These are phyloP conservation scores for Tupiocoris notatus DNA, from an alignment of 2,888 invertebrate species.

Conservation along the genomic window DNA sequence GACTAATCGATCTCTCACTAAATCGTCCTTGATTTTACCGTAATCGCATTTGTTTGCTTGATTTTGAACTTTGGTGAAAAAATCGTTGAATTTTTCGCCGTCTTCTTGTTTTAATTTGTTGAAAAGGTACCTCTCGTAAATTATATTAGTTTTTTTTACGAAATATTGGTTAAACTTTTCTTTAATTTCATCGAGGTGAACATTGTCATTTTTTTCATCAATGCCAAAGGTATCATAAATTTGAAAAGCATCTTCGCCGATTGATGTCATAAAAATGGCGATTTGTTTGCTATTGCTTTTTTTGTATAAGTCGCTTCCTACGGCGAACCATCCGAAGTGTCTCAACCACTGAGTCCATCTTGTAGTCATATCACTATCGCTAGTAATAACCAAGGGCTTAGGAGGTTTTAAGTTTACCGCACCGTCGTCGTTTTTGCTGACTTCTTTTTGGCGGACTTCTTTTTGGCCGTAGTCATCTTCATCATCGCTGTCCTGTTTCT, in stretches of 20 bases:
- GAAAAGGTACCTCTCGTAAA: neutral
- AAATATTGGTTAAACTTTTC: neutral
- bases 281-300: neutral
- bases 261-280: neutral
- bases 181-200: neutral
- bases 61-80: neutral
- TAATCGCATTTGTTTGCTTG: slow-evolving; percentile 8
- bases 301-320: neutral
- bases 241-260: neutral
- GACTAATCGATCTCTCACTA: neutral
- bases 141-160: slow-evolving; percentile 1
- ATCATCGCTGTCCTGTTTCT: too few species aligned
- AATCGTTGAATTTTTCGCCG: too few species aligned
- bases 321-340: slow-evolving; percentile 1
- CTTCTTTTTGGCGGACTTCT: too few species aligned
- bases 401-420: neutral
- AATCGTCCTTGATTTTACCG: neutral
- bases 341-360: neutral
- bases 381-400: neutral
- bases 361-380: neutral
- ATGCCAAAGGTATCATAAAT: neutral
- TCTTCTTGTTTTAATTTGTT: too few species aligned
- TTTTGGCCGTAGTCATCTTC: too few species aligned
- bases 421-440: too few species aligned
- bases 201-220: neutral